These are phyloP conservation scores for Priocnemis perturbator DNA, from an alignment of 2,888 invertebrate species.

Conservation along the genomic window DNA sequence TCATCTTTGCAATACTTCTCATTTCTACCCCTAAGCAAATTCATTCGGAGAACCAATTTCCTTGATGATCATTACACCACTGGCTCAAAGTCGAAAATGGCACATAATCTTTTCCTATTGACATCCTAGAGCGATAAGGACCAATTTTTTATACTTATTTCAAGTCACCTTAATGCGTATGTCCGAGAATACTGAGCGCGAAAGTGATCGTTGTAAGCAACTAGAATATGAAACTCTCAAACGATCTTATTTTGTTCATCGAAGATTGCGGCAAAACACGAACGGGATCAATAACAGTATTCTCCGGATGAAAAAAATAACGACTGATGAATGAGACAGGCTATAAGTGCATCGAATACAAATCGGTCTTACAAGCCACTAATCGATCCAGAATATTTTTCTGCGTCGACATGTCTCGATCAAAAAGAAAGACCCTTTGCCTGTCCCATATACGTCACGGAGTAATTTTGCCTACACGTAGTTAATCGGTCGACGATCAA, in stretches of 20 bases:
- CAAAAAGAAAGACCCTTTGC: not conserved
- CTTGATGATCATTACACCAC: not conserved
- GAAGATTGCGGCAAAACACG: slow-evolving; percentile 58
- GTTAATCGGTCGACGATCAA: not conserved
- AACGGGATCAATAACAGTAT: slow-evolving; percentile 67
- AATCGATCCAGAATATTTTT: slow-evolving; percentile 15
- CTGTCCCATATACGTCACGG: not conserved
- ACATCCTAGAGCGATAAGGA: not conserved
- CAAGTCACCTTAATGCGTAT: not conserved
- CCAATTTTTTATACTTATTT: not conserved
- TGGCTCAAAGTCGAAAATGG: not conserved
- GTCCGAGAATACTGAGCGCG: slow-evolving; percentile 10
- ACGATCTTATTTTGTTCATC: slow-evolving; percentile 32
- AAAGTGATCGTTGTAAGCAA: not conserved
- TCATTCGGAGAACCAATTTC: not conserved
- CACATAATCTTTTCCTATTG: not conserved
- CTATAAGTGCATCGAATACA: not conserved
- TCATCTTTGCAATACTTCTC: not conserved
- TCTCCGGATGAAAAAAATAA: slow-evolving; percentile 35
- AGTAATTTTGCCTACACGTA: not conserved
- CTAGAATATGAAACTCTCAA: not conserved
- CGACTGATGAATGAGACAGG: not conserved
- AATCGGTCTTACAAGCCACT: not conserved
- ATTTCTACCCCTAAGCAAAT: not conserved
- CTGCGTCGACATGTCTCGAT: not conserved